Percentiles rank a stretch among this genome's conserved stretches.
Evolutionary conservation across 92 coral and sea anemone genomes (phyloP).

Genomic region (Hydrozoanthus gracilis): DNA sequence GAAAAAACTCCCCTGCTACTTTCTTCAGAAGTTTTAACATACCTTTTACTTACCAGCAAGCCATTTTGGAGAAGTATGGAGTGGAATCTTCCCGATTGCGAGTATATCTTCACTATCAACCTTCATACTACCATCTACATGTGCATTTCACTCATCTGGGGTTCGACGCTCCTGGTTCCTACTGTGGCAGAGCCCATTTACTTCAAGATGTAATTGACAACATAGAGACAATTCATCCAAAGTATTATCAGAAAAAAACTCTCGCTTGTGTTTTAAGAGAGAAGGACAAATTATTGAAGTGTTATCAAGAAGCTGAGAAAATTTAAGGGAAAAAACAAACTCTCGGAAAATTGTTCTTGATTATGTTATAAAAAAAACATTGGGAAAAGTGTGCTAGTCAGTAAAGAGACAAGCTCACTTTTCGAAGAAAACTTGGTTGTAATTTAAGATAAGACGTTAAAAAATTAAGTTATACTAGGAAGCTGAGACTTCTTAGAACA

Average conservation of each 20-base stretch:
- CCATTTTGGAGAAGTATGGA: conserved; percentile 71
- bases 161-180: conserved; percentile 91
- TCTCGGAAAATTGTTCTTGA: not conserved
- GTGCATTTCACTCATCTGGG: conserved; percentile 93
- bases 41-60: conserved; percentile 63
- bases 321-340: not conserved
- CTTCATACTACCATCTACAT: conserved; percentile 95
- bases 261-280: conserved; percentile 76
- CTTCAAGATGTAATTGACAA: conserved; percentile 92
- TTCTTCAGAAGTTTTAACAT: too few species aligned
- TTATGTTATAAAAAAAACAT: too few species aligned
- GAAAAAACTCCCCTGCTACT: too few species aligned
- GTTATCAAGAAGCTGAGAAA: conserved; percentile 62
- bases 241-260: conserved; percentile 86
- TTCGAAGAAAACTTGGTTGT: too few species aligned
- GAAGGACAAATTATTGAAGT: conserved; percentile 73
- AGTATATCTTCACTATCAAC: conserved; percentile 95
- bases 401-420: too few species aligned
- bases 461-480: too few species aligned
- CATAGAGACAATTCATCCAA: conserved; percentile 79
- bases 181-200: conserved; percentile 92
- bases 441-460: too few species aligned
- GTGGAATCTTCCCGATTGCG: conserved; percentile 81
- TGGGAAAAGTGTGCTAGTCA: too few species aligned
- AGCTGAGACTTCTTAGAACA: too few species aligned